These are phyloP conservation scores for Lymantria monacha DNA, from an alignment of 2,888 invertebrate genomes.

Conservation along the genomic window DNA sequence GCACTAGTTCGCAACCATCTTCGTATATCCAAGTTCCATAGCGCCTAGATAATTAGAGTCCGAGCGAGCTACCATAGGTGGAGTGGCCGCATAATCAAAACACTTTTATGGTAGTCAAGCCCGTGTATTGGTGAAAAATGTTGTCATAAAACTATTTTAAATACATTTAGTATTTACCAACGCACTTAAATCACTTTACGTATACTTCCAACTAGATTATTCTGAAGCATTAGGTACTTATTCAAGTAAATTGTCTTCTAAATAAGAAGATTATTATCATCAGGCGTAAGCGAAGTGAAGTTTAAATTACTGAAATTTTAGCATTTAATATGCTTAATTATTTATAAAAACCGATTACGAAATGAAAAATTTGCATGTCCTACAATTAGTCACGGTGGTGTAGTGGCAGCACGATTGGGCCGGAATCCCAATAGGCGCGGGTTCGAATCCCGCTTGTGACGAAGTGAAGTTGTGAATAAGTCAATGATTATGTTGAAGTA, in stretches of 20 bases:
- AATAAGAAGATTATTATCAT: constrained; percentile 30
- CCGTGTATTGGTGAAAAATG: constrained; percentile 73
- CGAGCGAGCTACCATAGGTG: constrained; percentile 66
- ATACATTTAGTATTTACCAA: constrained; percentile 56
- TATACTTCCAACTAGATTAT: constrained; percentile 31
- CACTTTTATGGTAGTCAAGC: constrained; percentile 66
- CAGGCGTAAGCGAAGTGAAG: constrained; percentile 18
- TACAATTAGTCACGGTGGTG: too few relatives aligned
- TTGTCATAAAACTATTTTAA: constrained; percentile 72
- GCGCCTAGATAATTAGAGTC: constrained; percentile 69
- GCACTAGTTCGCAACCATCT: constrained; percentile 40
- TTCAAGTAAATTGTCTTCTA: constrained; percentile 21
- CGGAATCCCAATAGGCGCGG: too few relatives aligned
- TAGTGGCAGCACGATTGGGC: too few relatives aligned
- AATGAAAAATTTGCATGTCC: too few relatives aligned
- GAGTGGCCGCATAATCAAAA: constrained; percentile 66
- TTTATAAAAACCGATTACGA: too few relatives aligned
- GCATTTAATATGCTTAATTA: too few relatives aligned
- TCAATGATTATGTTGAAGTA: too few relatives aligned
- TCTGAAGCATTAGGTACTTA: constrained; percentile 22
- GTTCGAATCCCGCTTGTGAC: too few relatives aligned
- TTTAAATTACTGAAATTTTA: too few relatives aligned
- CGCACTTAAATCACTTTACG: constrained; percentile 32
- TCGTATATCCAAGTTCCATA: constrained; percentile 61
- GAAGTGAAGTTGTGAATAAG: neutral